Evolutionary conservation across 1,140 invertebrate species (phyloP).

Genomic region (Gryon sp.): DNA sequence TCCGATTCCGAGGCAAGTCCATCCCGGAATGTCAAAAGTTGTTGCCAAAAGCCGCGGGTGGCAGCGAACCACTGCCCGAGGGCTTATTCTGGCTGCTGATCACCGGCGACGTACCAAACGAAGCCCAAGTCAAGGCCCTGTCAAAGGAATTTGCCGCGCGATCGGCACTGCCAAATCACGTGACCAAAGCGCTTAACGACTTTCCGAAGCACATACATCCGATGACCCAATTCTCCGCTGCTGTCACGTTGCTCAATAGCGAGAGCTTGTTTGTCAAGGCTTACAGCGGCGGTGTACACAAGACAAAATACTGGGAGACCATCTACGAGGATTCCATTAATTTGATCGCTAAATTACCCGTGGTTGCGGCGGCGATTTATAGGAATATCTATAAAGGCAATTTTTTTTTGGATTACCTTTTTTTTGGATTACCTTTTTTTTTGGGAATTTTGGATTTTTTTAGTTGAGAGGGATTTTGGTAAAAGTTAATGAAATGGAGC

Average conservation of each 20-base stretch:
- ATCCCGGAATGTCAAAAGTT: slow-evolving; percentile 97
- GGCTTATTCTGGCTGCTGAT: slow-evolving; percentile 97
- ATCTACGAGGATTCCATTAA: slow-evolving; percentile 97
- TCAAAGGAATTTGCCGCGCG: slow-evolving; percentile 95
- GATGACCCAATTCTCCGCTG: slow-evolving; percentile 97
- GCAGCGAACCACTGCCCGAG: slow-evolving; percentile 94
- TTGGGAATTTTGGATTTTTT: no score
- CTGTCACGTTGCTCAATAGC: slow-evolving; percentile 94
- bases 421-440: no score
- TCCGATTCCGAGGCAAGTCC: slow-evolving; percentile 95
- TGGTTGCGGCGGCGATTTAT: slow-evolving; percentile 97
- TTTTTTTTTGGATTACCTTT: no score
- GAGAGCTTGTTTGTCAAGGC: slow-evolving; percentile 97
- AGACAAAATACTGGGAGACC: slow-evolving; percentile 94
- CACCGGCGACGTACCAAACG: slow-evolving; percentile 94
- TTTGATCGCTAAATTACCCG: slow-evolving; percentile 96
- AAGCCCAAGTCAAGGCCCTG: slow-evolving; percentile 89
- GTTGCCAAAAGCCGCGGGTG: slow-evolving; percentile 91
- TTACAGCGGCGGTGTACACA: slow-evolving; percentile 91
- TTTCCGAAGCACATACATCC: slow-evolving; percentile 96
- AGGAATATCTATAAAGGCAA: slow-evolving; percentile 81
- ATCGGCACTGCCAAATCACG: slow-evolving; percentile 93
- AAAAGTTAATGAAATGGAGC: no score
- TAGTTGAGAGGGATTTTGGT: not conserved
- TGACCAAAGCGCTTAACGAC: slow-evolving; percentile 96